Base-by-base conservation (phyloP, 1,140 invertebrate genomes). In the Brachionus sp. region DNA sequence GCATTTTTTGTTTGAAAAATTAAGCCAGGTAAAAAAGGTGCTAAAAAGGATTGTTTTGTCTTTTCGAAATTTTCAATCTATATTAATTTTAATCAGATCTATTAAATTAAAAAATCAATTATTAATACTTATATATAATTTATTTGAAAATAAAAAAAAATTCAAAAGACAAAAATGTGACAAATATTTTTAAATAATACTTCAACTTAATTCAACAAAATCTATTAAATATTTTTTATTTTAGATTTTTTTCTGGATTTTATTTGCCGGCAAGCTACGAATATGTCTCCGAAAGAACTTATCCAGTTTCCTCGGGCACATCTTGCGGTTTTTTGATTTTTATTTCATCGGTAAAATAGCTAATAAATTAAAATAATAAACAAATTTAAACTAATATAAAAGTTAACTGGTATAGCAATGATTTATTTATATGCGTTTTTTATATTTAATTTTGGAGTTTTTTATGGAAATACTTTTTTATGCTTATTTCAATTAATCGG, bases 221-320 rank as follows among this genome's bases (percentile, higher is more conserved):
- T n/a, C n/a, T n/a, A n/a, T n/a, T n/a, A n/a, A n/a, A n/a, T n/a
- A n/a, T n/a, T n/a, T n/a, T n/a, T n/a, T n/a, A 42, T 64, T 64
- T 39, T 19, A 70, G 66, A 39, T 70, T 70, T 70, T 70, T 70
- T 39, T 37, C 35, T 13, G 66, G 66, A 39, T 95, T 95, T 39
- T 96, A 97, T 86, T 88, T 98, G 12, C 95, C 95, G 0, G 93
- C 97, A 1, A 95, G 95, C 0, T 98, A 96, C 90, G 96, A 98
- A 88, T 94, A 97, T 86, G 95, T 94, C 7, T 94, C 95, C 1
- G 96, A 98, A 89, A 90, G 97, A n/a, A 97, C 95, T 0, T 97
- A 95, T 88, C 96, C 96, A 0, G 94, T 95, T 88, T 93, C 95
- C 0, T 95, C 97, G 90, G 94, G 94, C 0, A 96, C 94, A 0